Evolutionary conservation across 1,140 invertebrate species (phyloP), one percentile per base, ranked within the genome.

Genomic region (Nymphalis io): DNA sequence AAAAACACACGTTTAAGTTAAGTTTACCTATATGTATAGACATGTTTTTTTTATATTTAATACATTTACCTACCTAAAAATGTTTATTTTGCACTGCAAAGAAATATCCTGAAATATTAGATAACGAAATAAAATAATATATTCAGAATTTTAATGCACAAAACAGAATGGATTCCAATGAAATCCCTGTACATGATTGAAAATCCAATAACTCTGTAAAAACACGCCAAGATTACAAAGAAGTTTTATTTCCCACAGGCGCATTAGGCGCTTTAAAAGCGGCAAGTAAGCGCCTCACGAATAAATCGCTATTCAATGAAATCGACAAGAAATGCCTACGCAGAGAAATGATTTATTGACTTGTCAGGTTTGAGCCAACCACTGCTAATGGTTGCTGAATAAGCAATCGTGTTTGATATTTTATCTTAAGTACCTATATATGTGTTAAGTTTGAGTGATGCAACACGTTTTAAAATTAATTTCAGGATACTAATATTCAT

Each of bases 261-360:
- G 60, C 75, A 80, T 74, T 82, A 77, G 67, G 60, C 60, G 64
- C 70, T 71, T 72, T 69, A 72, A 76, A 74, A 83, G 73, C 72
- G 40, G 70, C 73, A 71, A 76, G 78, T 69, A 76, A 79, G 75
- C 65, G 55, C 70, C 61, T 16, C 59, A 53, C 60, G 77, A 78
- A 79, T 87, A 82, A 85, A 85, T 85, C 76, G 74, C 77, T 84
- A 81, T 85, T 83, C 68, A 88, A 83, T 85, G 76, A 77, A 84
- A 82, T 81, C 84, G 79, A 81, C 61, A 63, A 82, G 80, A 83
- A 82, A 86, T 76, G 78, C 76, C 76, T 75, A 79, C 73, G 73
- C 67, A 44, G 76, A 79, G 79, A 78, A 79, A 88, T 88, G 85
- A 88, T 88, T 88, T 88, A 88, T 88, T 83, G 84, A 85, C 81